Percentiles rank a stretch among this genome's conserved stretches.
These are phyloP conservation scores for Didymodactylos carnosus DNA, from an alignment of 2,888 invertebrate genomes.

Conservation along the genomic window DNA sequence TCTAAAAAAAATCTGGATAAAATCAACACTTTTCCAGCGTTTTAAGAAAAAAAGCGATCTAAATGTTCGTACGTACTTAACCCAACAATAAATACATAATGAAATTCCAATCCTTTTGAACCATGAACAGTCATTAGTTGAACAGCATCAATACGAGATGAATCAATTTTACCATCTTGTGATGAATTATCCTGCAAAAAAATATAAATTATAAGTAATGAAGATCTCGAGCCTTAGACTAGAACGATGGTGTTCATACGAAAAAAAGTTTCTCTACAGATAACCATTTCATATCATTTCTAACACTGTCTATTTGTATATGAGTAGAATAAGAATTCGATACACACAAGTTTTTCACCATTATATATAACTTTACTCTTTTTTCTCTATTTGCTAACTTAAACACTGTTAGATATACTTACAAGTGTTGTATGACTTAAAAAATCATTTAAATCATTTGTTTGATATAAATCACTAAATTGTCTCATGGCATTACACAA, in stretches of 20 bases:
- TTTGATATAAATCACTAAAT: not conserved
- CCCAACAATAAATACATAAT: constrained; percentile 7
- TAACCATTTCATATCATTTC: too few species aligned
- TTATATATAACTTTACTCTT: too few species aligned
- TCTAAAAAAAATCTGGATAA: too few species aligned
- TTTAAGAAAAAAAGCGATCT: not conserved
- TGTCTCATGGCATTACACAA: not conserved
- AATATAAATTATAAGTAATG: too few species aligned
- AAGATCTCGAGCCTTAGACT: too few species aligned
- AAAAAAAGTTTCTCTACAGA: too few species aligned
- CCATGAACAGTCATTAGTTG: constrained; percentile 15
- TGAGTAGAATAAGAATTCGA: too few species aligned
- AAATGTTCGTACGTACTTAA: not conserved
- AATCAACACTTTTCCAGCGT: too few species aligned
- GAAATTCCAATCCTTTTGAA: constrained; percentile 16
- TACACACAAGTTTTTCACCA: too few species aligned
- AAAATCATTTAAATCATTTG: not conserved
- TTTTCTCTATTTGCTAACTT: too few species aligned
- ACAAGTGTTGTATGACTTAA: not conserved
- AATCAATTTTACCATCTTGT: not conserved
- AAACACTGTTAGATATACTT: not conserved
- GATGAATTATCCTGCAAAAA: not conserved
- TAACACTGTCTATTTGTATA: too few species aligned
- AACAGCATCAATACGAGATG: not conserved
- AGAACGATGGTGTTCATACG: too few species aligned